These are phyloP conservation scores for Drosophila demipolita DNA, from an alignment of 2,888 invertebrate genomes.

Conservation along the genomic window DNA sequence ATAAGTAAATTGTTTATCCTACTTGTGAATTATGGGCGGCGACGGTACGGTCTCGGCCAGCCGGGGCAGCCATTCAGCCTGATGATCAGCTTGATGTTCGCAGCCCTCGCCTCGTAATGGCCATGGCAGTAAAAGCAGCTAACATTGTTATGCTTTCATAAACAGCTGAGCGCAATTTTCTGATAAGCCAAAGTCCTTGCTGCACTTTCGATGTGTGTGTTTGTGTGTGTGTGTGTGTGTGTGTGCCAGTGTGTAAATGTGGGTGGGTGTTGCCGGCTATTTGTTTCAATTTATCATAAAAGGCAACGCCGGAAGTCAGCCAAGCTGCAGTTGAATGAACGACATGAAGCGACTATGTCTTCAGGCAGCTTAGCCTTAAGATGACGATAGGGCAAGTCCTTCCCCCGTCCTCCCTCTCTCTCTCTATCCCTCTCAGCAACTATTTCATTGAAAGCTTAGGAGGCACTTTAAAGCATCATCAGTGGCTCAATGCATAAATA, in stretches of 20 bases:
- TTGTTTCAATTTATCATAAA: constrained; percentile 80
- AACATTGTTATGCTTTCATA: constrained; percentile 80
- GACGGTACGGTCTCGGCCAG: constrained; percentile 45
- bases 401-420: constrained; percentile 25
- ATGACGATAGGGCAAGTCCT: constrained; percentile 47
- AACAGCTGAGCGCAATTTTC: constrained; percentile 81
- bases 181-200: constrained; percentile 71
- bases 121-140: constrained; percentile 56
- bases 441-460: constrained; percentile 52
- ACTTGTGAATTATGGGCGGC: constrained; percentile 78
- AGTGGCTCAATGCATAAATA: constrained; percentile 51
- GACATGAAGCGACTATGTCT: constrained; percentile 52
- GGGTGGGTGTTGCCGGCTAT: constrained; percentile 65
- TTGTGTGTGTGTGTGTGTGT: constrained; percentile 13
- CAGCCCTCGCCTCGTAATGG: constrained; percentile 54
- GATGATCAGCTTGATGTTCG: constrained; percentile 77
- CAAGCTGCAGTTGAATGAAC: constrained; percentile 77
- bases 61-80: constrained; percentile 61
- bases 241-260: constrained; percentile 11
- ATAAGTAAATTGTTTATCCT: constrained; percentile 81
- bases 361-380: constrained; percentile 67
- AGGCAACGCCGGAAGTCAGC: constrained; percentile 79
- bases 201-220: constrained; percentile 27
- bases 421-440: constrained; percentile 33
- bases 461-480: constrained; percentile 38